phyloP scores from a whole-genome alignment of 2,888 invertebrate genomes.

The Drosophila fulvimacula region DNA sequence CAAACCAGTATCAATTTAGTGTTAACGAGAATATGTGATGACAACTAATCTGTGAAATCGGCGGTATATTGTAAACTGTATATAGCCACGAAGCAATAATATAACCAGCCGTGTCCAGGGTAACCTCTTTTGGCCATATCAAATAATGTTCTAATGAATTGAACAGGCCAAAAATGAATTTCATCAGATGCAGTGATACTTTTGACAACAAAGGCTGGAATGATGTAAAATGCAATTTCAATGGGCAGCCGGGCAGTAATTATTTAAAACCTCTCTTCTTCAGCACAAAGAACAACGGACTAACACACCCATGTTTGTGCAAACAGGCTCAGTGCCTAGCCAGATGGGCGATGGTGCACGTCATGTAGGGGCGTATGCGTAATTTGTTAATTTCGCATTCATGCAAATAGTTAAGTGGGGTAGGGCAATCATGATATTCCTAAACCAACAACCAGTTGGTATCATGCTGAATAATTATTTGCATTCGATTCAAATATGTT shows the following conservation, averaged over 20 bases:
- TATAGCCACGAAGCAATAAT: slow-evolving; percentile 34
- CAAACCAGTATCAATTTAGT: no score
- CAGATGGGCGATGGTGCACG: neutral
- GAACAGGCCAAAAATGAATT: slow-evolving; percentile 37
- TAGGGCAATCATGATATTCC: neutral
- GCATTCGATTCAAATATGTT: slow-evolving; percentile 49
- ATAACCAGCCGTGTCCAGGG: slow-evolving; percentile 18
- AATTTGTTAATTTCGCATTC: slow-evolving; percentile 57
- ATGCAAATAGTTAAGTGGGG: slow-evolving; percentile 43
- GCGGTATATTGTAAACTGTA: no score
- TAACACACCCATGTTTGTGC: slow-evolving; percentile 11
- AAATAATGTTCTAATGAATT: slow-evolving; percentile 48
- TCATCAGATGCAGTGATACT: slow-evolving; percentile 15
- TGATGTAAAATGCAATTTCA: slow-evolving; percentile 17
- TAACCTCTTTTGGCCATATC: slow-evolving; percentile 20
- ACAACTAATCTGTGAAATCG: slow-evolving; percentile 9
- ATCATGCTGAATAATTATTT: slow-evolving; percentile 70
- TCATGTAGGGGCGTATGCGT: slow-evolving; percentile 37
- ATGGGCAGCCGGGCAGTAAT: slow-evolving; percentile 24
- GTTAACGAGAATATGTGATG: neutral
- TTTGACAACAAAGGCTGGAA: slow-evolving; percentile 21
- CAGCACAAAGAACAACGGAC: slow-evolving; percentile 18
- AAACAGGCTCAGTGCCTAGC: slow-evolving; percentile 5
- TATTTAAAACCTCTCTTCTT: slow-evolving; percentile 37
- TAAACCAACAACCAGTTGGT: neutral